A percentile compares a stretch with the other conserved stretches of the same genome.
Evolutionary conservation across 2,113 vertebrate genomes (phyloP).

Genomic region (Pseudorasbora parva): DNA sequence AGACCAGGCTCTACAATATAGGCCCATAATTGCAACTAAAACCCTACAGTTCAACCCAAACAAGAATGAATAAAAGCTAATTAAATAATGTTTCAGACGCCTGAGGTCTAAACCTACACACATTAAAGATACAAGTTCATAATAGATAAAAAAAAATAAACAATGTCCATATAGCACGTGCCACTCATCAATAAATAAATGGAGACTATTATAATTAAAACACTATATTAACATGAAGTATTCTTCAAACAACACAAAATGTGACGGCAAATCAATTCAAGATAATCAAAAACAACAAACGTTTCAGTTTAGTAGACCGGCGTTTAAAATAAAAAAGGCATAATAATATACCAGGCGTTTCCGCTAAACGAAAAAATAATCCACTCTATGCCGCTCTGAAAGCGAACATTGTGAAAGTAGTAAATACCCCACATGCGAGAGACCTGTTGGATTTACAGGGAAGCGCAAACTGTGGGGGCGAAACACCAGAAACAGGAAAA

Average conservation of each 20-base stretch:
- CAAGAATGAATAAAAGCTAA: not conserved
- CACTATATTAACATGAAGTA: too few relatives aligned
- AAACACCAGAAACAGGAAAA: slow-evolving; percentile 53
- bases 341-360: not conserved
- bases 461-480: not conserved
- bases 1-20: not conserved
- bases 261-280: not conserved
- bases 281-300: not conserved
- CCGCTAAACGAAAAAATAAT: slow-evolving; percentile 5
- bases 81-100: not conserved
- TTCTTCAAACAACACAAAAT: not conserved
- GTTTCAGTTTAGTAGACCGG: not conserved
- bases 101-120: not conserved
- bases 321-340: not conserved
- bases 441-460: slow-evolving; percentile 24
- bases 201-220: not conserved
- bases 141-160: not conserved
- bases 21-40: not conserved
- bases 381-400: slow-evolving; percentile 28
- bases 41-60: not conserved
- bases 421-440: slow-evolving; percentile 26
- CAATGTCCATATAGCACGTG: not conserved
- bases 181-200: not conserved
- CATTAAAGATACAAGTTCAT: not conserved
- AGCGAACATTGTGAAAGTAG: slow-evolving; percentile 48